A percentile compares a stretch with the other conserved stretches of the same genome.
Conservation (phyloP, 2,888 invertebrate species). For the Eupsilia transversa region DNA sequence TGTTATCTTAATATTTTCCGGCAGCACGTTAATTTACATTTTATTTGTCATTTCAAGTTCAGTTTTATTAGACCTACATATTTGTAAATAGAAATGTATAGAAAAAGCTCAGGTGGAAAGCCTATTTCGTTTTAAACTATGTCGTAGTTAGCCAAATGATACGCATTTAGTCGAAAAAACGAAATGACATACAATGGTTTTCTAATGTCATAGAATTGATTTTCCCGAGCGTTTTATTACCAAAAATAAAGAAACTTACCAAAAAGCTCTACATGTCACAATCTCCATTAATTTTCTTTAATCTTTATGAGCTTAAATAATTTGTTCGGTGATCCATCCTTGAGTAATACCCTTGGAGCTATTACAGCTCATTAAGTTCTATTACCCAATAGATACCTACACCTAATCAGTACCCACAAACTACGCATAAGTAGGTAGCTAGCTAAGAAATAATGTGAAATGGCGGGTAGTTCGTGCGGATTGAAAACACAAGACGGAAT, state of each 20-base stretch:
- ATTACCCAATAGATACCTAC: conserved; percentile 15
- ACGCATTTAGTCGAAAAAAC: background rate
- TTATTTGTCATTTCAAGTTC: background rate
- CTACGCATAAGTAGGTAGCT: background rate
- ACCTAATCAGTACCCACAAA: background rate
- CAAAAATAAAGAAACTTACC: background rate
- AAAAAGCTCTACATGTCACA: conserved; percentile 16
- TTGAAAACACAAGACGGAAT: conserved; percentile 16
- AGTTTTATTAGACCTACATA: background rate
- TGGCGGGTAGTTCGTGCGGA: conserved; percentile 47
- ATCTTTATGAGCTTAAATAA: conserved; percentile 56
- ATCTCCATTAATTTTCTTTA: conserved; percentile 52
- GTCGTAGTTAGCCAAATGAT: background rate
- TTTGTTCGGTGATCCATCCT: conserved; percentile 62
- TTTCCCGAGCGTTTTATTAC: background rate
- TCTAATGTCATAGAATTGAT: background rate
- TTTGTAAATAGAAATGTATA: background rate
- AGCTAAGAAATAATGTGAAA: conserved; percentile 31
- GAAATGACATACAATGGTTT: background rate
- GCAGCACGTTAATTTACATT: background rate
- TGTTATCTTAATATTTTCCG: background rate
- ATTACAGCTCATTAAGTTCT: conserved; percentile 51
- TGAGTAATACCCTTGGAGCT: conserved; percentile 53
- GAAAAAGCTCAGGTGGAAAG: background rate
- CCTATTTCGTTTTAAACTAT: background rate